phyloP scores from a whole-genome alignment of 2,797 vertebrate species.

The Delichon dasypus region DNA sequence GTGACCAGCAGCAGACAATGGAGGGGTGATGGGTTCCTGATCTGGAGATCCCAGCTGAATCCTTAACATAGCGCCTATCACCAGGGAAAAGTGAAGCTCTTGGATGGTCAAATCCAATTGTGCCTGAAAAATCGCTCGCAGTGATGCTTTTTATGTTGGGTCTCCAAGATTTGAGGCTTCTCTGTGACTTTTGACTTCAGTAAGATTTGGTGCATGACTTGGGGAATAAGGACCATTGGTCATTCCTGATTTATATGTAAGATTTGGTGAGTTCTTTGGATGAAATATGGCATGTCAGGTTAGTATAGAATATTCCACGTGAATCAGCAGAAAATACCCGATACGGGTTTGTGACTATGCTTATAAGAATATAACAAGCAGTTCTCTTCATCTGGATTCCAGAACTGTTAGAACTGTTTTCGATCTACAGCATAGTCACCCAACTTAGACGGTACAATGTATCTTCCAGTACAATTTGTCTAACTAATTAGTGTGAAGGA shows the following conservation, averaged over 20 bases:
- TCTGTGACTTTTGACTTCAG: neutral
- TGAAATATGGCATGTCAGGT: neutral
- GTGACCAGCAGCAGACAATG: neutral
- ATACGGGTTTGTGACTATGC: neutral
- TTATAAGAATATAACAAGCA: neutral
- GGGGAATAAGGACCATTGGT: neutral
- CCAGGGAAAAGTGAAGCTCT: neutral
- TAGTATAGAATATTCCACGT: neutral
- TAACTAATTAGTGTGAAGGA: neutral
- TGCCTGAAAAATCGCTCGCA: neutral
- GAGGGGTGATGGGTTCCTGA: neutral
- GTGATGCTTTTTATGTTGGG: neutral
- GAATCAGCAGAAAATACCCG: neutral
- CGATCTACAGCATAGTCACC: neutral
- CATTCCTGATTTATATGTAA: neutral
- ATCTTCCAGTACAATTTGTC: neutral
- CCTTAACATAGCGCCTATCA: neutral
- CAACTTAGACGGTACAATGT: neutral
- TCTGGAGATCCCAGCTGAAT: neutral
- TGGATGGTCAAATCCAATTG: neutral
- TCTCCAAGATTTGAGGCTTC: neutral
- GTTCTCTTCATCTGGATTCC: neutral
- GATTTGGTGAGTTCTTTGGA: neutral
- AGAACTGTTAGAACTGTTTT: neutral
- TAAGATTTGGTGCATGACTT: neutral